These are phyloP conservation scores for Falco punctatus DNA, from an alignment of 2,113 vertebrate genomes.

Conservation along the genomic window DNA sequence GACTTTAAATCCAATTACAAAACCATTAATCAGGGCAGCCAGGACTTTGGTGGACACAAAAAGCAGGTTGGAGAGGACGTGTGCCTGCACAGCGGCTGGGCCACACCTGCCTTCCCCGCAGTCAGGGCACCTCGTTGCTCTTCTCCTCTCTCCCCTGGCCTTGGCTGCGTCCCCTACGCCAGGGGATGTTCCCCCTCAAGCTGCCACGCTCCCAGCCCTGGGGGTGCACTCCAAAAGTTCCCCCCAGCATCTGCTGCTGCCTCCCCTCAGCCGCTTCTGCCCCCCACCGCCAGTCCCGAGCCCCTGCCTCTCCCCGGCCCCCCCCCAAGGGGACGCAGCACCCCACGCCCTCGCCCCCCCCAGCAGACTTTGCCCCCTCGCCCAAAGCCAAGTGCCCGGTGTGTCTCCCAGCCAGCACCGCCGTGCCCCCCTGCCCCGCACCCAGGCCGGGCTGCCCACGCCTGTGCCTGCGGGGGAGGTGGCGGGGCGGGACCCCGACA, in stretches of 20 bases:
- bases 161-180: rapidly evolving
- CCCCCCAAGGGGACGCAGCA: not conserved
- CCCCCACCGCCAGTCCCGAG: not conserved
- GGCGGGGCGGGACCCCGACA: not conserved
- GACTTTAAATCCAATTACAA: not conserved
- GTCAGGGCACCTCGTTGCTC: not conserved
- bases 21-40: not conserved
- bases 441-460: not conserved
- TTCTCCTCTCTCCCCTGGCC: not conserved
- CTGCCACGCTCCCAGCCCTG: too few relatives aligned
- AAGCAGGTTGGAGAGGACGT: not conserved
- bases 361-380: not conserved
- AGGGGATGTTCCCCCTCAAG: not conserved
- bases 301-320: not conserved
- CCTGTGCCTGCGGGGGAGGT: not conserved
- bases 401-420: not conserved
- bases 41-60: not conserved
- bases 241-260: not conserved
- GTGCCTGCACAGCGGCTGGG: not conserved
- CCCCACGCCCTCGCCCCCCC: not conserved
- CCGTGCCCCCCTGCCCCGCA: not conserved
- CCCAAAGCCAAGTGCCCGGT: not conserved
- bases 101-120: not conserved
- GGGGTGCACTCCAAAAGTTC: not conserved
- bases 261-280: not conserved